phyloP scores from a whole-genome alignment of 2,888 invertebrate genomes.

The Gisinianus flammeolus region DNA sequence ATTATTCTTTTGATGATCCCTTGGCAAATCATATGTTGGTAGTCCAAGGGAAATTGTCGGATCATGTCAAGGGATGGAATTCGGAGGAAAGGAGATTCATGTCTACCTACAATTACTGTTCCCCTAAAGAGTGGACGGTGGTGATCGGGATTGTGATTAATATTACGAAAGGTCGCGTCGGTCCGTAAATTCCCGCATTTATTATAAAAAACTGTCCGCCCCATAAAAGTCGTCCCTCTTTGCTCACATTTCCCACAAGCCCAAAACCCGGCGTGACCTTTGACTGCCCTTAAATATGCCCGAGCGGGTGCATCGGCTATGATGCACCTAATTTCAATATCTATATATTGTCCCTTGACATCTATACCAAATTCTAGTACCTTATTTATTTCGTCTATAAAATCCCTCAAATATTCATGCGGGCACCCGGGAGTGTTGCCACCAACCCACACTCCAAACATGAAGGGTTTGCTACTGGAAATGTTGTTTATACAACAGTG shows the following conservation, averaged over 20 bases:
- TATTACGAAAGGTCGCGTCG: constrained; percentile 39
- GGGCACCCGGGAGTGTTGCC: background rate
- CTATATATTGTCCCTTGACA: background rate
- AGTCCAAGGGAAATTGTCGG: too few relatives aligned
- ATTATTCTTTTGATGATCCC: too few relatives aligned
- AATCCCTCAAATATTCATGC: constrained; percentile 12
- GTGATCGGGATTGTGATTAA: too few relatives aligned
- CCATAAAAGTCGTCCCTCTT: constrained; percentile 1
- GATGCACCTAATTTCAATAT: background rate
- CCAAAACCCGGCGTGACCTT: constrained; percentile 14
- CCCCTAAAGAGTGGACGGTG: too few relatives aligned
- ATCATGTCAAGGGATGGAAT: too few relatives aligned
- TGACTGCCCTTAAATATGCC: constrained; percentile 6
- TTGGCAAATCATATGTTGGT: too few relatives aligned
- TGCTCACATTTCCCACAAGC: constrained; percentile 27
- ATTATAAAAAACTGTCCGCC: constrained; percentile 15
- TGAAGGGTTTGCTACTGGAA: background rate
- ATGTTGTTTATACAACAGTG: background rate
- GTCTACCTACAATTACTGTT: too few relatives aligned
- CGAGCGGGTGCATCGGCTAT: constrained; percentile 35
- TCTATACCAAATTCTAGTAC: background rate
- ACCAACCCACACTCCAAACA: background rate
- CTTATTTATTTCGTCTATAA: constrained; percentile 7
- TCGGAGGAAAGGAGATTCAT: too few relatives aligned
- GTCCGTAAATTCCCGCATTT: background rate